phyloP scores from a whole-genome alignment of 1,140 invertebrate species.

The Apis mellifera region Amel_HAv3.1 CM009934.2:10977001-10977500 shows the following conservation, averaged over 20 bases:
- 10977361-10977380: neutral
- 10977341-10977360: neutral
- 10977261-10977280: constrained; percentile 12
- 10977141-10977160: neutral
- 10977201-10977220: constrained; percentile 39
- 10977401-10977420: constrained; percentile 45
- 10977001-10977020: too few relatives aligned
- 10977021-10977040: neutral
- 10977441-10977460: constrained; percentile 28
- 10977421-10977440: constrained; percentile 60
- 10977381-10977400: too few relatives aligned
- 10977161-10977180: constrained; percentile 39
- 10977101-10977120: constrained; percentile 30
- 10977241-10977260: constrained; percentile 17
- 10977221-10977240: constrained; percentile 17
- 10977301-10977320: constrained; percentile 49
- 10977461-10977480: constrained; percentile 48
- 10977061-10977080: neutral
- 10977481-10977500: constrained; percentile 58
- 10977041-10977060: neutral
- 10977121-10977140: constrained; percentile 10
- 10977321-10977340: neutral
- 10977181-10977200: constrained; percentile 41
- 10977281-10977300: constrained; percentile 43
- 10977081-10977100: constrained; percentile 1